Evolutionary conservation across 2,888 invertebrate genomes (phyloP).

Genomic region (Cloeon dipterum): DNA sequence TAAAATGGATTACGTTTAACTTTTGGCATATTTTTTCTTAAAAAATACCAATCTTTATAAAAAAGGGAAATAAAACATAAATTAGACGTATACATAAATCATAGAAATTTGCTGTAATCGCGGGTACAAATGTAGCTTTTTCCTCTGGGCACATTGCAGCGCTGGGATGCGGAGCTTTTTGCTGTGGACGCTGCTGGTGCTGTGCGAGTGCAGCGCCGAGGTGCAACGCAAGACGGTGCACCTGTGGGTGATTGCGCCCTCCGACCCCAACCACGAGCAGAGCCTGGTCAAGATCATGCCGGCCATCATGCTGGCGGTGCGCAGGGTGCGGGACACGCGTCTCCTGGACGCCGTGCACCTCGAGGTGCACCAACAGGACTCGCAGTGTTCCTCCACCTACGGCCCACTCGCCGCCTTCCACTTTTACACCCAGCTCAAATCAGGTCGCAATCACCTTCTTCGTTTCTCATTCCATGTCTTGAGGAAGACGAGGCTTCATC

Average conservation of each 20-base stretch:
- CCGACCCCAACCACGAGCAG: conserved; percentile 33
- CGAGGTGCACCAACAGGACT: conserved; percentile 42
- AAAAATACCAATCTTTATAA: no score
- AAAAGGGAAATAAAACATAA: no score
- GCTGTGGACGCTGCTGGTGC: not conserved
- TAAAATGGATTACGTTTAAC: no score
- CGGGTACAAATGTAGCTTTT: no score
- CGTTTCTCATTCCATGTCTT: no score
- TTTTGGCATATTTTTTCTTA: no score
- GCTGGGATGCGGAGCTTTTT: no score
- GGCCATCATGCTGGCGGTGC: conserved; percentile 42
- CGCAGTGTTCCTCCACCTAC: conserved; percentile 49
- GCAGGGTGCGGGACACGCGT: conserved; percentile 30
- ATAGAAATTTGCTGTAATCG: no score
- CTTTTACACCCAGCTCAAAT: conserved; percentile 38
- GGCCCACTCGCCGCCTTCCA: conserved; percentile 62
- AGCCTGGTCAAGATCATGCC: conserved; percentile 42
- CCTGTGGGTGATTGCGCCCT: conserved; percentile 38
- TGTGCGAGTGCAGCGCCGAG: conserved; percentile 1
- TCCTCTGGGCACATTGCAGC: no score
- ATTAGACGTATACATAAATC: no score
- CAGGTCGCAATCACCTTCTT: conserved; percentile 26
- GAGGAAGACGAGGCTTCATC: no score
- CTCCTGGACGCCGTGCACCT: conserved; percentile 44
- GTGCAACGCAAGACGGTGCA: conserved; percentile 20